A percentile compares a stretch with the other conserved stretches of the same genome.
Conservation (phyloP, 1,140 invertebrate genomes). For the Druon quercuslanigerum region DNA sequence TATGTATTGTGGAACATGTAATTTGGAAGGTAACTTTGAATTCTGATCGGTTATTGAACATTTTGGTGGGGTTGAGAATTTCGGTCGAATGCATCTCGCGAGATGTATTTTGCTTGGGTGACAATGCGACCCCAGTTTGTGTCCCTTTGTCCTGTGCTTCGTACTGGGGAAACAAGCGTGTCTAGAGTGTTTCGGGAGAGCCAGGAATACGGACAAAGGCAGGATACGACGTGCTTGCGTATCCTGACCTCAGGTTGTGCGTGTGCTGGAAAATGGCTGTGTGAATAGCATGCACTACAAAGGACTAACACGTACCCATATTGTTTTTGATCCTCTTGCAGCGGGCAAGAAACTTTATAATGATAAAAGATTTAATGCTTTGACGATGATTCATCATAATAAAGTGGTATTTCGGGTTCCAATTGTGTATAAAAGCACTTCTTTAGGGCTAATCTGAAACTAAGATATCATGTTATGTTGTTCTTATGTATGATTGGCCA, state of each 20-base stretch:
- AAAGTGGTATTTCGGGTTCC: too few species aligned
- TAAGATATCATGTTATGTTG: too few species aligned
- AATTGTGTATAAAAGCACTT: too few species aligned
- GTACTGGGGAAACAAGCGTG: background rate
- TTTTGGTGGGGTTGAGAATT: background rate
- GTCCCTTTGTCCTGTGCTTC: conserved; percentile 11
- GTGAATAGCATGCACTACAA: background rate
- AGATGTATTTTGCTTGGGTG: background rate
- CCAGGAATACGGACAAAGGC: conserved; percentile 14
- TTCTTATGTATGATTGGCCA: too few species aligned
- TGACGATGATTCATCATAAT: too few species aligned
- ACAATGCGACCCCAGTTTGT: conserved; percentile 2
- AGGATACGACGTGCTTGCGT: conserved; percentile 20
- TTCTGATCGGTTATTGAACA: too few species aligned
- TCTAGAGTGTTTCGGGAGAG: conserved; percentile 19
- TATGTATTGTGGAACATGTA: too few species aligned
- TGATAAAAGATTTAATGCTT: too few species aligned
- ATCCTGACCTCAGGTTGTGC: background rate
- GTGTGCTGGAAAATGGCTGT: conserved; percentile 10
- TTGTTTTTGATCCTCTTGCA: background rate
- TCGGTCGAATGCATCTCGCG: background rate
- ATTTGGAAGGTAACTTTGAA: too few species aligned
- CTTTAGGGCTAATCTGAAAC: too few species aligned
- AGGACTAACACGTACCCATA: background rate
- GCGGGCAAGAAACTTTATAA: background rate